Conservation (phyloP, 2,888 invertebrate genomes). For the Ctenicera cuprea region DNA sequence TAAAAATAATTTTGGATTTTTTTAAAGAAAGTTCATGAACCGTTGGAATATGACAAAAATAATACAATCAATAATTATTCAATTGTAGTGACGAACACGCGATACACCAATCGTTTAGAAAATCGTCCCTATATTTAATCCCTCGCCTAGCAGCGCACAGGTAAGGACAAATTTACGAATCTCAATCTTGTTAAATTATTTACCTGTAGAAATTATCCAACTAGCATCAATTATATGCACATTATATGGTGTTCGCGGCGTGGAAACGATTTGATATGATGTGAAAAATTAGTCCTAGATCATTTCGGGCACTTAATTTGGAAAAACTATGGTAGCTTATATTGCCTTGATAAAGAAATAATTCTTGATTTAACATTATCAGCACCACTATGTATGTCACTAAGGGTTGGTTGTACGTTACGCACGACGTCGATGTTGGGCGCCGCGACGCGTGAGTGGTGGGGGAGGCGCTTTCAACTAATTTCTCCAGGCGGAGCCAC, state of each 20-base stretch:
- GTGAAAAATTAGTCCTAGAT: constrained; percentile 38
- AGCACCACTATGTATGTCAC: constrained; percentile 53
- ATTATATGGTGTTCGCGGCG: constrained; percentile 29
- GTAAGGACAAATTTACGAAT: constrained; percentile 12
- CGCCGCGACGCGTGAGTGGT: constrained; percentile 57
- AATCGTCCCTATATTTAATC: constrained; percentile 27
- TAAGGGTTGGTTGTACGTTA: constrained; percentile 55
- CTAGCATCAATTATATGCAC: constrained; percentile 39
- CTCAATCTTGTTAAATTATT: constrained; percentile 21
- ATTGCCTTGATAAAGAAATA: constrained; percentile 37
- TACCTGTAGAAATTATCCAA: constrained; percentile 42
- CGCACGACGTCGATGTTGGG: constrained; percentile 60
- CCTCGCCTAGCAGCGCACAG: constrained; percentile 38
- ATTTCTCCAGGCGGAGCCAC: constrained; percentile 52
- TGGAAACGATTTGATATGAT: constrained; percentile 27
- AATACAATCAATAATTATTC: constrained; percentile 47
- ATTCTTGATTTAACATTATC: constrained; percentile 51
- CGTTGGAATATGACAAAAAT: constrained; percentile 34
- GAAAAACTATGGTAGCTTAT: constrained; percentile 34
- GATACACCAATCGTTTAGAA: constrained; percentile 22
- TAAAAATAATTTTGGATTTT: too few relatives aligned
- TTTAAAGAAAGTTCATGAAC: constrained; percentile 22
- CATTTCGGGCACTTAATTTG: constrained; percentile 44
- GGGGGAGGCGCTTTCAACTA: constrained; percentile 43
- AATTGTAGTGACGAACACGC: constrained; percentile 38